A percentile compares a stretch with the other conserved stretches of the same genome.
Evolutionary conservation across 2,888 invertebrate genomes (phyloP).

Genomic region (Rugalucina vietnamica): DNA sequence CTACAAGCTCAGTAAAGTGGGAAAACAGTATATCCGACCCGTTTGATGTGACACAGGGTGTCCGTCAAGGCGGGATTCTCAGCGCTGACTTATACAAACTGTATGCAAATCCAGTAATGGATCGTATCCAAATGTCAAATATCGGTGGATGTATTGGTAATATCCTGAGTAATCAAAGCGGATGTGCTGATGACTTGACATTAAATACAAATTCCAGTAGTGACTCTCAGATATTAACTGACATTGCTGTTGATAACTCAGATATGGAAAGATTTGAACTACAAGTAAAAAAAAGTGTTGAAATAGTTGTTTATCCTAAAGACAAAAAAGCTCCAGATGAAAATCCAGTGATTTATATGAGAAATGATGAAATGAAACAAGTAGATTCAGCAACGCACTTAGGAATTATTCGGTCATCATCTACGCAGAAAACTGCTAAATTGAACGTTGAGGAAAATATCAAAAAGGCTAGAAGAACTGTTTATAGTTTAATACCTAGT

Average conservation of each 20-base stretch:
- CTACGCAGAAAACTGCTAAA: neutral
- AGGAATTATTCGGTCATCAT: neutral
- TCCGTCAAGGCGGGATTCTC: conserved; percentile 21
- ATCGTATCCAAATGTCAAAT: neutral
- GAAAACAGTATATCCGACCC: neutral
- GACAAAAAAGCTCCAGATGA: neutral
- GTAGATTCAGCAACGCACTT: neutral
- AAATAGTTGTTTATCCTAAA: neutral
- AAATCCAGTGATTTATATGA: neutral
- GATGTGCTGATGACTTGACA: conserved; percentile 25
- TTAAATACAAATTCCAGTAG: neutral
- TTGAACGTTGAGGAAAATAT: conserved; percentile 4
- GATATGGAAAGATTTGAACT: conserved; percentile 3
- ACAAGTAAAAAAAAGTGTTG: conserved; percentile 13
- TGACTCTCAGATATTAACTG: neutral
- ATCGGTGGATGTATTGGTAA: conserved; percentile 1
- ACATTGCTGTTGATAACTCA: neutral
- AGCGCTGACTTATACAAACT: conserved; percentile 26
- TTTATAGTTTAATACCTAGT: conserved; percentile 16
- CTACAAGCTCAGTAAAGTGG: conserved; percentile 15
- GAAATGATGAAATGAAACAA: neutral
- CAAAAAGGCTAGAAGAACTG: conserved; percentile 18
- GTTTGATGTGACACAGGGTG: conserved; percentile 1
- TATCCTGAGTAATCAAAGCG: neutral
- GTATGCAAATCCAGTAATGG: conserved; percentile 7